Base-by-base conservation (phyloP, 2,797 vertebrate species). In the Chelon labrosus region DNA sequence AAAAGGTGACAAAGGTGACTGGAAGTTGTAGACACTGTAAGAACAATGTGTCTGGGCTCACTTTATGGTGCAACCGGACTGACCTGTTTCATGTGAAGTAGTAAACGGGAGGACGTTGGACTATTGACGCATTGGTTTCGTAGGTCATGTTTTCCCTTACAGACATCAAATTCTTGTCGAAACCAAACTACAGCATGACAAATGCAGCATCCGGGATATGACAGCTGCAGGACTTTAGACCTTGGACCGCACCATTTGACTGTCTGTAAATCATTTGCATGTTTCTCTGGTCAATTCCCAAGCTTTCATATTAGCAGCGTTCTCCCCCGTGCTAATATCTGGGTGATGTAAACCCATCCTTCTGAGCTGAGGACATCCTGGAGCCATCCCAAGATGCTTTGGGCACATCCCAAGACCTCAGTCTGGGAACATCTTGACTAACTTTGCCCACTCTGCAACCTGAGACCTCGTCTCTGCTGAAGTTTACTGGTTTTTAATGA, bases 171-270 rank as follows among this genome's bases (percentile, higher is more conserved):
- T 80, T 82, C 81, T 68, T 62, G 38, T 75, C 54, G 38, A 47
- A 81, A 77, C 56, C 65, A 77, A 75, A 77, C 72, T 59, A 5
- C 54, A 82, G 77, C 80, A 77, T 85, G 77, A 73, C 83, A 77
- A 77, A 73, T 71, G 65, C 41, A 62, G 7, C 63, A 64, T 85
- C 59, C 77, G 50, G 64, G 44, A 72, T 73, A 73, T 76, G 77
- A 87, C 87, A 91, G 88, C 90, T 86, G 85, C 85, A 88, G 80
- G 74, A 91, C 88, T 91, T 91, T 81, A 63, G 87, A 91, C 87
- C 52, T 88, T 89, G 88, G 86, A 88, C 75, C 6, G 65, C 44
- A 72, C 42, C 77, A 54, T 85, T 63, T 85, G 71, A 75, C 63
- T 52, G 50, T 60, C 85, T 89, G 90, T 91, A 87, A 91, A 91